Conservation (phyloP, 2,113 vertebrate species). For the Cacatua alba region DNA sequence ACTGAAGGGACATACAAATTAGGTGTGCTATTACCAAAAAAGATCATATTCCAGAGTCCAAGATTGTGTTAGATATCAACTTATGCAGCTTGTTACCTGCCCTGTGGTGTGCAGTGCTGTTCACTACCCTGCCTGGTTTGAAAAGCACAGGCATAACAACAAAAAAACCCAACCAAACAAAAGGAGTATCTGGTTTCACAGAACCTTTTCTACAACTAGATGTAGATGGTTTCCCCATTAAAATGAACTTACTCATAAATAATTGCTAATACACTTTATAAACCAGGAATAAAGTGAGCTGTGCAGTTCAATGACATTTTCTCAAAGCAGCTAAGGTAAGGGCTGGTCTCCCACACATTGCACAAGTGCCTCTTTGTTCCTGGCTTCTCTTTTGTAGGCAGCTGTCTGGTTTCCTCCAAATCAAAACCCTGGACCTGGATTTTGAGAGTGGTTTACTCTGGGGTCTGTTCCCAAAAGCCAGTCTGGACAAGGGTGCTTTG, state of each 20-base stretch:
- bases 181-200: not conserved
- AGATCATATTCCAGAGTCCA: not conserved
- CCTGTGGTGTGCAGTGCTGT: accelerated
- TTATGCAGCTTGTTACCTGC: not conserved
- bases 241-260: not conserved
- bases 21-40: not conserved
- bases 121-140: accelerated
- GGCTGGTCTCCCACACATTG: not conserved
- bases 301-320: not conserved
- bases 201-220: not conserved
- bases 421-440: not conserved
- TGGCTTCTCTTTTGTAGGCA: not conserved
- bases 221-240: not conserved
- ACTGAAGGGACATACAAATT: not conserved
- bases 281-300: not conserved
- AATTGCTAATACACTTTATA: not conserved
- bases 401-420: not conserved
- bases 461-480: not conserved
- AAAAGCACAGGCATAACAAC: not conserved
- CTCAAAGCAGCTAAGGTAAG: not conserved
- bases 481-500: not conserved
- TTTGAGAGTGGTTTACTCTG: not conserved
- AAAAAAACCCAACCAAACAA: not conserved
- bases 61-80: not conserved
- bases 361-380: not conserved